phyloP scores from a whole-genome alignment of 53 echinoderm and acorn worm genomes.

The Glandiceps talaboti region DNA sequence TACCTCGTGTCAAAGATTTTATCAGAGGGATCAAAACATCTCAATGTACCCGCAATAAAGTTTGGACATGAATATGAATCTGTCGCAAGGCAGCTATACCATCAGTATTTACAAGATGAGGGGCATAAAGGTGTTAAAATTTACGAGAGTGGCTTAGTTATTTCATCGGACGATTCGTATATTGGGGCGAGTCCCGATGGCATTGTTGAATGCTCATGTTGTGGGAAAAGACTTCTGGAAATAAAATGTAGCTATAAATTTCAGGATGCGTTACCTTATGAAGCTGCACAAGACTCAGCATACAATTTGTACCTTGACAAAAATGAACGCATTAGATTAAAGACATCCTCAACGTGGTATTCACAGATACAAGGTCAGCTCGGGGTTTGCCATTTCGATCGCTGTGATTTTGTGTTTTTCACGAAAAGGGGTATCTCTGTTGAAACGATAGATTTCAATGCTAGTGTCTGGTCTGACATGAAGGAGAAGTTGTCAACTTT shows the following conservation, averaged over 20 bases:
- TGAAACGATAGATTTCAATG: not conserved
- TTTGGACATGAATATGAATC: not conserved
- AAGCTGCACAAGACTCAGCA: conserved; percentile 2
- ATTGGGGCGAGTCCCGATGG: conserved; percentile 33
- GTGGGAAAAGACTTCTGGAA: conserved; percentile 19
- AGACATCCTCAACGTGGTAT: not conserved
- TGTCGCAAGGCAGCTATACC: not conserved
- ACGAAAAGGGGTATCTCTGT: conserved; percentile 5
- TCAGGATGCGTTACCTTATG: not conserved
- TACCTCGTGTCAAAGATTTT: not conserved
- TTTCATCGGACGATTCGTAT: conserved; percentile 7
- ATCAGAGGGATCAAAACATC: not conserved
- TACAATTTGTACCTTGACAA: conserved; percentile 13
- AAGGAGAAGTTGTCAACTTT: conserved; percentile 2
- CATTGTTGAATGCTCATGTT: conserved; percentile 21
- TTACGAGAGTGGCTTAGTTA: not conserved
- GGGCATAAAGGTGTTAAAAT: not conserved
- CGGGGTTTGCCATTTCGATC: conserved; percentile 5
- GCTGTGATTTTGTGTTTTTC: conserved; percentile 11
- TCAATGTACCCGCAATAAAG: not conserved
- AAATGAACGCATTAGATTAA: not conserved
- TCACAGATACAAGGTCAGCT: conserved; percentile 12
- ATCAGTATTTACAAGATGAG: not conserved
- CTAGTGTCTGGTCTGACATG: not conserved
- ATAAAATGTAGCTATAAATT: conserved; percentile 26